Conservation (phyloP, 2,797 vertebrate genomes). For the Sphenopsis melanotis region DNA sequence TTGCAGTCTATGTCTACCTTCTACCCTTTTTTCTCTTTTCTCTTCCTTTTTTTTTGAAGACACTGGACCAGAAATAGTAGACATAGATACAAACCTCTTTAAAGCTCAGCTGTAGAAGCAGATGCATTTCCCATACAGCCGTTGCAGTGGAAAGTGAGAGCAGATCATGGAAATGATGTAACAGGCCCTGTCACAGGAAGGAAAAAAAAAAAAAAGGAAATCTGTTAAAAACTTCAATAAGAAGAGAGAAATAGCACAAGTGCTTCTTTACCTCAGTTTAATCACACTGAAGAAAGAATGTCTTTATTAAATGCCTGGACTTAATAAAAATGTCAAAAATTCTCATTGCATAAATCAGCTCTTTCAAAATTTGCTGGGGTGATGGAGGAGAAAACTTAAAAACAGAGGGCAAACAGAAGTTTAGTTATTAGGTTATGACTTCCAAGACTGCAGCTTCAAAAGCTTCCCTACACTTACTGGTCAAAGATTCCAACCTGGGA, state of each 20-base stretch:
- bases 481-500: neutral
- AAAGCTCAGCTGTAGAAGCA: neutral
- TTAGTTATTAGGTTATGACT: neutral
- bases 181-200: neutral
- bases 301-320: neutral
- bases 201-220: neutral
- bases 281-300: neutral
- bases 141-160: neutral
- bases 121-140: neutral
- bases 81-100: neutral
- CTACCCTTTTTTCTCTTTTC: neutral
- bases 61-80: neutral
- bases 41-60: neutral
- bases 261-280: neutral
- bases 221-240: neutral
- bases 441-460: neutral
- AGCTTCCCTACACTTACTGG: neutral
- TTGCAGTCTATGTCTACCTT: neutral
- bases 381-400: neutral
- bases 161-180: neutral
- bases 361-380: neutral
- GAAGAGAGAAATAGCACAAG: neutral
- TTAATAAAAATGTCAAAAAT: slow-evolving; percentile 31
- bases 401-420: slow-evolving; percentile 19
- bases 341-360: neutral